A percentile compares a stretch with the other conserved stretches of the same genome.
Evolutionary conservation across 2,113 vertebrate species (phyloP).

Genomic region (Procavia capensis): DNA sequence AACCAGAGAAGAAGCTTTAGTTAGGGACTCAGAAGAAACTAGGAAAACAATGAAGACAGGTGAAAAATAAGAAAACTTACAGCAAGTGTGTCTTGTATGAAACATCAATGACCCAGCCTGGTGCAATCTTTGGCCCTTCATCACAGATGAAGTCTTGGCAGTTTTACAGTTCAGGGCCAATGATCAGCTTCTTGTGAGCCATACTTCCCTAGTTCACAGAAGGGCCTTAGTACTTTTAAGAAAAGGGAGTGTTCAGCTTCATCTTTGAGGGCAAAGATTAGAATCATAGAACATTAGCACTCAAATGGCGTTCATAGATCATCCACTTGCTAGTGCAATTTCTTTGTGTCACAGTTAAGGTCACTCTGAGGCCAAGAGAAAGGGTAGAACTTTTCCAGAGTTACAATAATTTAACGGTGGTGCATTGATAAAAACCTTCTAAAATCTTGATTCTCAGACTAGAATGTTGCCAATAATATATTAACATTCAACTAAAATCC

Average conservation of each 20-base stretch:
- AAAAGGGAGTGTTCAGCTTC: conserved; percentile 74
- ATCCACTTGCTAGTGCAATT: conserved; percentile 59
- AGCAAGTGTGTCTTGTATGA: conserved; percentile 57
- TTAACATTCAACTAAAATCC: conserved; percentile 62
- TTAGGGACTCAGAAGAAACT: conserved; percentile 34
- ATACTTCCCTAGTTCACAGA: conserved; percentile 58
- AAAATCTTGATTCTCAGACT: conserved; percentile 44
- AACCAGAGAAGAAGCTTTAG: background rate
- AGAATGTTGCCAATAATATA: conserved; percentile 21
- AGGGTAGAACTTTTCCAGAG: conserved; percentile 51
- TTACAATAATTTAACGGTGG: conserved; percentile 18
- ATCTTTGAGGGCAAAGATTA: conserved; percentile 81
- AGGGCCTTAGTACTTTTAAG: conserved; percentile 62
- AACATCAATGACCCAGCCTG: conserved; percentile 34
- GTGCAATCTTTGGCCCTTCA: conserved; percentile 26
- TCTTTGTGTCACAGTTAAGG: conserved; percentile 71
- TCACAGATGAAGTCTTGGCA: conserved; percentile 63
- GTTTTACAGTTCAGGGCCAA: conserved; percentile 71
- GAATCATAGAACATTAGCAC: conserved; percentile 81
- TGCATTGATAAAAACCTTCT: conserved; percentile 62
- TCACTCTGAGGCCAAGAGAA: conserved; percentile 68
- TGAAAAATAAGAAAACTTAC: conserved; percentile 45
- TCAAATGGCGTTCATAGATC: conserved; percentile 77
- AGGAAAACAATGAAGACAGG: conserved; percentile 52
- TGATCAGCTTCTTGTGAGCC: conserved; percentile 44